Conservation (phyloP, 2,888 invertebrate genomes). For the Dryococelus australis region DNA sequence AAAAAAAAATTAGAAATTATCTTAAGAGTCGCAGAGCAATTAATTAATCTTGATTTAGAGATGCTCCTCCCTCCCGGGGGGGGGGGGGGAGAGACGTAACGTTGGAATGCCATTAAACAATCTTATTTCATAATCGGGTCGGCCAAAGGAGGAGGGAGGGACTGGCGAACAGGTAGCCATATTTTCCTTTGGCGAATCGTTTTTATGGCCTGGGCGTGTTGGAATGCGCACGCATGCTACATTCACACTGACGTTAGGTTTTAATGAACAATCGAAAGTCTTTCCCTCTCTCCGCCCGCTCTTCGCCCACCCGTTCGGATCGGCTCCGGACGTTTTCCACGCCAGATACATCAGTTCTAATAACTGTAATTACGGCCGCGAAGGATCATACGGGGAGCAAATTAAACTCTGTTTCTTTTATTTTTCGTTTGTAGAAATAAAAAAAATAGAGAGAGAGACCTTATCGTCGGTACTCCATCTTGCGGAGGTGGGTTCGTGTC, state of each 20-base stretch:
- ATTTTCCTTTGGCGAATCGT: background rate
- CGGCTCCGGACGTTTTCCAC: background rate
- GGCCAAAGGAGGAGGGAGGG: background rate
- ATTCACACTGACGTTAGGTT: background rate
- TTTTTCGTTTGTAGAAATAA: background rate
- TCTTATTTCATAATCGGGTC: background rate
- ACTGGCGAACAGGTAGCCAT: background rate
- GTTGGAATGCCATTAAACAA: background rate
- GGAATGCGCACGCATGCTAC: background rate
- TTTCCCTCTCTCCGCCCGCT: background rate
- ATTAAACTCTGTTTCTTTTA: background rate
- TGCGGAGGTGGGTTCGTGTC: background rate
- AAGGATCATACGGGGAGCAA: constrained; percentile 16
- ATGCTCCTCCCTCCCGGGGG: background rate
- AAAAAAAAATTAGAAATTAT: background rate
- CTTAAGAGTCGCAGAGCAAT: constrained; percentile 8
- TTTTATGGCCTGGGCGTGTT: background rate
- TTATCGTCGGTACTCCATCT: background rate
- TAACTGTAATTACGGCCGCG: background rate
- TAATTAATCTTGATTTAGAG: background rate
- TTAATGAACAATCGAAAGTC: constrained; percentile 16
- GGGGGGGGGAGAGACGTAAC: background rate
- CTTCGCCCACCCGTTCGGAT: background rate
- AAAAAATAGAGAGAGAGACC: background rate
- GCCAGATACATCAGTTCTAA: background rate